phyloP scores from a whole-genome alignment of 2,113 vertebrate genomes.

The Stictonetta naevosa region DNA sequence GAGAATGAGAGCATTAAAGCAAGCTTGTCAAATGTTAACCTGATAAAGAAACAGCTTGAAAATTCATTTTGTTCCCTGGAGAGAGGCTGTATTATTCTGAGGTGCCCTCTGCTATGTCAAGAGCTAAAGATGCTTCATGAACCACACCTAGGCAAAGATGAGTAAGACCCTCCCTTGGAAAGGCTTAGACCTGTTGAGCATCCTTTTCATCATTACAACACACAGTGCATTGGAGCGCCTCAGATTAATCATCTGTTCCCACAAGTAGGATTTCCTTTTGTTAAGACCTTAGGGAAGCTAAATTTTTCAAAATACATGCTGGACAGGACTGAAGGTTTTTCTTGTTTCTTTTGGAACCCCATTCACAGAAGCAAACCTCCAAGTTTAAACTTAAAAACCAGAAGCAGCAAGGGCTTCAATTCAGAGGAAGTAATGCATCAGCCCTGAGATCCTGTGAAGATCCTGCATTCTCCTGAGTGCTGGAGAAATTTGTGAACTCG shows the following conservation, averaged over 20 bases:
- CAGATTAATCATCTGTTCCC: slow-evolving; percentile 1
- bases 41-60: slow-evolving; percentile 62
- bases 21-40: slow-evolving; percentile 63
- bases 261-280: slow-evolving; percentile 49
- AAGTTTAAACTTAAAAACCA: slow-evolving; percentile 61
- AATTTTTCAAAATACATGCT: slow-evolving; percentile 30
- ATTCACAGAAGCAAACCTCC: slow-evolving; percentile 63
- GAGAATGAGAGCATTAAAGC: slow-evolving; percentile 58
- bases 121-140: slow-evolving; percentile 57
- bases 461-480: not conserved
- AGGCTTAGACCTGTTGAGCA: slow-evolving; percentile 23
- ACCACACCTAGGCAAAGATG: slow-evolving; percentile 33
- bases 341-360: slow-evolving; percentile 29
- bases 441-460: not conserved
- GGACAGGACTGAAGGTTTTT: not conserved
- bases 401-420: slow-evolving; percentile 39
- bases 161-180: slow-evolving; percentile 8
- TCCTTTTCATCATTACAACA: slow-evolving; percentile 23
- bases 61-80: slow-evolving; percentile 69
- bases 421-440: slow-evolving; percentile 2
- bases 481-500: slow-evolving; percentile 21
- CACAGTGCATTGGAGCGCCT: not conserved
- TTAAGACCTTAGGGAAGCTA: slow-evolving; percentile 50
- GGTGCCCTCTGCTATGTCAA: slow-evolving; percentile 66
- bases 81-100: slow-evolving; percentile 63